Evolutionary conservation across 2,888 invertebrate species (phyloP).

Genomic region (Rhimphoctona megacephalus): DNA sequence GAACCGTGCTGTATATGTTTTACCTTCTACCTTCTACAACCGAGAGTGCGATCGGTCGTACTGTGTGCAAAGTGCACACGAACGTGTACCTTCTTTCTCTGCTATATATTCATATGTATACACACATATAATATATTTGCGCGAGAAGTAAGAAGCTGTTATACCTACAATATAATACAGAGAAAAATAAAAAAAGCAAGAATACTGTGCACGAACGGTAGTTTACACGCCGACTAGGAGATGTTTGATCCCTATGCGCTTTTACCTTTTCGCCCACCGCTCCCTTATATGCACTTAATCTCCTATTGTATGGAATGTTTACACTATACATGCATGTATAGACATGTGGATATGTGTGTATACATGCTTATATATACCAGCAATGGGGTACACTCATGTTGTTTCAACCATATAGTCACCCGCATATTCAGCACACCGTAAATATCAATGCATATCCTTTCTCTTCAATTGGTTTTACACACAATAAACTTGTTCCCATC

Average conservation of each 20-base stretch:
- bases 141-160: constrained; percentile 41
- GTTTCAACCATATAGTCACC: constrained; percentile 74
- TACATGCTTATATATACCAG: too few species aligned
- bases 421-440: constrained; percentile 76
- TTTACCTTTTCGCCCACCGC: constrained; percentile 57
- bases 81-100: constrained; percentile 72
- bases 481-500: constrained; percentile 40
- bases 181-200: constrained; percentile 46
- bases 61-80: constrained; percentile 78
- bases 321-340: constrained; percentile 2
- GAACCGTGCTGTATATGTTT: constrained; percentile 78
- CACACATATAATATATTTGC: background rate
- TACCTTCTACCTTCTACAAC: constrained; percentile 51
- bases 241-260: constrained; percentile 63
- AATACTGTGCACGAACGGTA: constrained; percentile 64
- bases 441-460: constrained; percentile 75
- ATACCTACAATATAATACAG: constrained; percentile 43
- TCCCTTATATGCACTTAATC: constrained; percentile 51
- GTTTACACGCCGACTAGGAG: constrained; percentile 67
- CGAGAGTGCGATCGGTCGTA: constrained; percentile 66
- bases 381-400: constrained; percentile 70
- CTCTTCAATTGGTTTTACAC: constrained; percentile 50
- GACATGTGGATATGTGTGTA: background rate
- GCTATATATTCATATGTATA: constrained; percentile 18
- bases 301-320: constrained; percentile 44